Percentiles rank a stretch among this genome's conserved stretches.
phyloP scores from a whole-genome alignment of 2,888 invertebrate genomes.

The Drosophila incognita region DNA sequence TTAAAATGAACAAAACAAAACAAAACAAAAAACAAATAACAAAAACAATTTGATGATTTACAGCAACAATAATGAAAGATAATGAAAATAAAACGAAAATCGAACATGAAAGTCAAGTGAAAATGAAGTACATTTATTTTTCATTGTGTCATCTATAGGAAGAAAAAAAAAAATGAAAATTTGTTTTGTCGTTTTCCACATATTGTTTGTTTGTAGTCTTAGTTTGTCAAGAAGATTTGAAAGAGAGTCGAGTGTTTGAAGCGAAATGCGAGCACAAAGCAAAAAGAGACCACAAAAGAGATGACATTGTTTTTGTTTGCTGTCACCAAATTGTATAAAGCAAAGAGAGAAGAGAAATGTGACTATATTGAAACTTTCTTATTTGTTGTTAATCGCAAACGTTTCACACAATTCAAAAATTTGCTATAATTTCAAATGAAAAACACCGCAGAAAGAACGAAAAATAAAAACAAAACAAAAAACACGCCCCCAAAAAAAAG shows the following conservation, averaged over 20 bases:
- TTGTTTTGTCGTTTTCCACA: slow-evolving; percentile 21
- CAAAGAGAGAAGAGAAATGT: slow-evolving; percentile 13
- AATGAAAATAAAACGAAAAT: slow-evolving; percentile 14
- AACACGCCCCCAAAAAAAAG: background rate
- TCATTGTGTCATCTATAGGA: slow-evolving; percentile 22
- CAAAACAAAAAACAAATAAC: slow-evolving; percentile 39
- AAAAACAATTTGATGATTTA: slow-evolving; percentile 37
- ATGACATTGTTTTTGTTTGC: slow-evolving; percentile 30
- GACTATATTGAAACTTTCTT: slow-evolving; percentile 15
- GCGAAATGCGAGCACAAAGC: slow-evolving; percentile 54
- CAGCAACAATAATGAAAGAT: slow-evolving; percentile 25
- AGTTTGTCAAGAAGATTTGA: slow-evolving; percentile 20
- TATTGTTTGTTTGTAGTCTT: slow-evolving; percentile 27
- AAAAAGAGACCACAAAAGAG: slow-evolving; percentile 27
- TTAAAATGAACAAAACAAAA: slow-evolving; percentile 19
- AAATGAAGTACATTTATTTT: slow-evolving; percentile 23
- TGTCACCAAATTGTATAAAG: slow-evolving; percentile 31
- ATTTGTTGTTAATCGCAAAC: slow-evolving; percentile 36
- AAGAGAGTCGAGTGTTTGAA: slow-evolving; percentile 26
- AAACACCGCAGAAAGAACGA: slow-evolving; percentile 13
- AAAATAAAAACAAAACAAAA: slow-evolving; percentile 24
- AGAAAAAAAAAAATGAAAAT: background rate
- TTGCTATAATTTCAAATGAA: slow-evolving; percentile 30
- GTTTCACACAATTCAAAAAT: slow-evolving; percentile 30
- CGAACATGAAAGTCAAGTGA: slow-evolving; percentile 22